Evolutionary conservation across 2,797 vertebrate species (phyloP), one percentile per base, ranked within the genome.

Genomic region (Xenentodon cancila): DNA sequence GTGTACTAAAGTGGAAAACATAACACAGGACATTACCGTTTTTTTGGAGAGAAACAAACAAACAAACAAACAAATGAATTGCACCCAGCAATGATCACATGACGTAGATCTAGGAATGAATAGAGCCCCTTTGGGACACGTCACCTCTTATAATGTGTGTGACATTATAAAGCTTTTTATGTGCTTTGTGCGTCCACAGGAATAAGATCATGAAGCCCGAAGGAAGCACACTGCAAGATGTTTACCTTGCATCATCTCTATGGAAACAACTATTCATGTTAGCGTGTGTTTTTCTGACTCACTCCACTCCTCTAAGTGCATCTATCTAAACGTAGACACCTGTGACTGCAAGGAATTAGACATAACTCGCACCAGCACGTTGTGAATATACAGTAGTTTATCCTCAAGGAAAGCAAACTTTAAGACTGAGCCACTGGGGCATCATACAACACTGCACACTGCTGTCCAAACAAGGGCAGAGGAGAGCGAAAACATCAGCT

Each of bases 401-500:
- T 64, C 76, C 63, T 81, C 61, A 5, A 51, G 59, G 43, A 66
- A 52, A 63, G 75, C 9, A 71, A 76, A 77, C 47, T 57, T 59
- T n/a, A 6, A 65, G 49, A 70, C 54, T 12, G 54, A 64, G 68
- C 59, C 73, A 59, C 84, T 56, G 78, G 75, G 66, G 71, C 74
- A 74, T 61, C 46, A 44, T 79, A 83, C 74, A 54, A 67, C 74
- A 73, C 68, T 43, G 32, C 76, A 57, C 66, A 63, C 79, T 84
- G 70, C 79, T 89, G 79, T 90, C 79, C 81, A 91, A 91, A 92
- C 81, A 89, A 77, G 85, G 65, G 66, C 77, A 69, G 75, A 82
- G 73, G 77, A 83, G 86, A 89, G 84, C 64, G 72, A 87, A 91
- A 92, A 92, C 86, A 90, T 79, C 82, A 88, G 65, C 72, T 75